Percentiles rank a stretch among this genome's conserved stretches.
Evolutionary conservation across 2,113 vertebrate genomes (phyloP).

Genomic region (Heterochromis multidens): DNA sequence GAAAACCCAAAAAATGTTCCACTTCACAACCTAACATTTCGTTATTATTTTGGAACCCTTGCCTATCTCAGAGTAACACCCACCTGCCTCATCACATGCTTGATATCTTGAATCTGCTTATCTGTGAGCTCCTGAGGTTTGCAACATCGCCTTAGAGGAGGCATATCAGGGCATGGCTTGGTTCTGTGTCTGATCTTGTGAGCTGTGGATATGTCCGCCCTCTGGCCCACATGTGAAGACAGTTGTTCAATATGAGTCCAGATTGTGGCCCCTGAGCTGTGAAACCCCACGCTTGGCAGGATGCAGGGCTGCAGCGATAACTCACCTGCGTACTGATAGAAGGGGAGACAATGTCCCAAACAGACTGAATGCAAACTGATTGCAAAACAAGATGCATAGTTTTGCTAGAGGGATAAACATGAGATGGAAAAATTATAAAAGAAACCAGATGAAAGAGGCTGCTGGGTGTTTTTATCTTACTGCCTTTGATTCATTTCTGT

Average conservation of each 20-base stretch:
- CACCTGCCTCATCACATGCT: slow-evolving; percentile 13
- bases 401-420: slow-evolving; percentile 55
- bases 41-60: not conserved
- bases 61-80: not conserved
- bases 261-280: slow-evolving; percentile 74
- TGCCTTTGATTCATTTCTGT: slow-evolving; percentile 48
- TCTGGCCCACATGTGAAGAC: slow-evolving; percentile 56
- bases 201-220: slow-evolving; percentile 44
- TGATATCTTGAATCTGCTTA: slow-evolving; percentile 42
- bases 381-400: slow-evolving; percentile 65
- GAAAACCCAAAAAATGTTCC: slow-evolving; percentile 35
- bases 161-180: slow-evolving; percentile 11
- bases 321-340: slow-evolving; percentile 68
- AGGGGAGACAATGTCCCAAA: slow-evolving; percentile 62
- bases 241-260: slow-evolving; percentile 22
- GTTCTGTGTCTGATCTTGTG: slow-evolving; percentile 50
- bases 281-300: slow-evolving; percentile 74
- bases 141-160: slow-evolving; percentile 48
- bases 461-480: slow-evolving; percentile 54
- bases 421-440: slow-evolving; percentile 59
- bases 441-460: slow-evolving; percentile 60
- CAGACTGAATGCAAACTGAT: slow-evolving; percentile 65
- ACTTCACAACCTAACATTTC: not conserved
- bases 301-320: slow-evolving; percentile 67
- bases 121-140: slow-evolving; percentile 48